Base-by-base conservation (phyloP, 2,888 invertebrate species). In the Drosophila aldrichi region DNA sequence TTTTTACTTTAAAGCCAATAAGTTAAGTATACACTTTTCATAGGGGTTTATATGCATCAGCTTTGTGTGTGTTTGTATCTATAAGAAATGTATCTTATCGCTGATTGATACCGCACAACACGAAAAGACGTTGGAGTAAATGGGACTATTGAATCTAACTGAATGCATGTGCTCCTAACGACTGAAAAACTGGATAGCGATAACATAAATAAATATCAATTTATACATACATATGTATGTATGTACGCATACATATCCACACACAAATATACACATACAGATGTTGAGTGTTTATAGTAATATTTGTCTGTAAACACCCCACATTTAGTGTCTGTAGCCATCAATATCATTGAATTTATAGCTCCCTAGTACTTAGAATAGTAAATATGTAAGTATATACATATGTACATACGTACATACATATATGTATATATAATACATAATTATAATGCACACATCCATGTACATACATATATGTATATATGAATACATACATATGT, bases 121-220 rank as follows among this genome's bases (percentile, higher is more conserved):
- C 10, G n/a, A 54, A 70, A 61, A 68, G 32, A 70, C 80, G 70
- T 80, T 63, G 58, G 44, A 49, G 22, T 68, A 51, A 61, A 20
- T 71, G 49, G 61, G 70, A 63, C 52, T 71, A 73, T 73, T 58
- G 59, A 41, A 63, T 61, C 61, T 64, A 61, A 79, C 80, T 80
- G 74, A 79, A 61, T 46, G 66, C 46, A 41, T 54, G 54, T 14
- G 55, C 60, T 65, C 46, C 58, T 70, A 70, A 49, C 72, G 60
- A 61, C 69, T 49, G 49, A 43, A 48, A 67, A 72, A 74, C 59
- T 79, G 69, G 75, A 79, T 72, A 79, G 44, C 60, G 57, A 72
- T 74, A 70, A 25, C 25, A 25, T 25, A 25, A 25, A 25, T 25
- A 25, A 25, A 74, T 12, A 44, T 62, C 59, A 36, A 57, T 22